Base-by-base conservation (phyloP, 2,888 invertebrate genomes). In the Lithosia quadra region DNA sequence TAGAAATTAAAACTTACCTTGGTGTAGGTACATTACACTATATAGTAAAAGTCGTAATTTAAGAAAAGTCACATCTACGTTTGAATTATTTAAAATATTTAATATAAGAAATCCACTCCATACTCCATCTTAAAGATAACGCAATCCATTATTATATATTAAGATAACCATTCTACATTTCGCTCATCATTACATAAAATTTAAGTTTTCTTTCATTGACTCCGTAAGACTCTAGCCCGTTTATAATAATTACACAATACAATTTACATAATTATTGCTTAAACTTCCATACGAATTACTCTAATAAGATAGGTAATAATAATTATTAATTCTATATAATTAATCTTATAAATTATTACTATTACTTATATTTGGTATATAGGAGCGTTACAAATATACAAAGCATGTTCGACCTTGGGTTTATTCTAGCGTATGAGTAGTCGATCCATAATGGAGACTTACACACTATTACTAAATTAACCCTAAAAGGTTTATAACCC, bases 371-470 rank as follows among this genome's bases (percentile, higher is more conserved):
- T 92, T 92, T 91, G 91, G 91, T 92, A 85, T 90, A 83, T 89
- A 88, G 84, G 86, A 90, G 93, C 92, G 78, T 87, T 87, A 83
- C 69, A 79, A 90, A 89, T 91, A 85, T 95, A 95, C 94, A 95
- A 93, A 94, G 94, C 94, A 90, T 83, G 85, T 85, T 90, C 82
- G 88, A 87, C 92, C 95, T 95, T 95, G 94, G 95, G 95, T 93
- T 91, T 92, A 93, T 92, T 94, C 95, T 95, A 95, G 95, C 95
- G 94, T 94, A 95, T 95, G 95, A 94, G 90, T 89, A 82, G 90
- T 93, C 90, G 58, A 90, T 90, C 93, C 91, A 75, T 68, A 2
- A 73, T 74, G 92, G 91, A 91, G 90, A 92, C 92, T 81, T 79
- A 83, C 15, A 81, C 70, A 76, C 72, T 76, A 79, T 80, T 82